Conservation (phyloP, 2,797 vertebrate genomes). For the Esox masquinongy region DNA sequence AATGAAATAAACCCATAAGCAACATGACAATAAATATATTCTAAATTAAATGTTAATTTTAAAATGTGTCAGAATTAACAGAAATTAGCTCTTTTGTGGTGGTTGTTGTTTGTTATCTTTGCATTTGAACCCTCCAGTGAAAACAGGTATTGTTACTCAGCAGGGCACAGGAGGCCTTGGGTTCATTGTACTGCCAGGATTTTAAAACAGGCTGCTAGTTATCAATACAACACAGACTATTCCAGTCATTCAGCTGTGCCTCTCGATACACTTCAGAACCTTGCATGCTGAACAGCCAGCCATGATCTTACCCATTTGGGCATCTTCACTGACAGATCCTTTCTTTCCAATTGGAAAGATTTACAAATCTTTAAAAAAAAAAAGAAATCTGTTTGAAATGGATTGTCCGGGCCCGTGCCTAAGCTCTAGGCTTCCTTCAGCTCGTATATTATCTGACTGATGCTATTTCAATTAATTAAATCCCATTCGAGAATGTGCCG, state of each 20-base stretch:
- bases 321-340: constrained; percentile 61
- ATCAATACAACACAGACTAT: constrained; percentile 79
- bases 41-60: constrained; percentile 33
- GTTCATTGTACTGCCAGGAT: constrained; percentile 76
- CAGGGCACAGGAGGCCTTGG: constrained; percentile 75
- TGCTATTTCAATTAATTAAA: constrained; percentile 63
- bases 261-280: constrained; percentile 76
- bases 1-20: background rate
- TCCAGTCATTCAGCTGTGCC: constrained; percentile 72
- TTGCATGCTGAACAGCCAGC: constrained; percentile 60
- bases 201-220: constrained; percentile 79
- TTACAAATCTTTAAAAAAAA: no score
- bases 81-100: constrained; percentile 57
- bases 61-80: constrained; percentile 63
- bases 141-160: constrained; percentile 78
- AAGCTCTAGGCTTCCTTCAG: constrained; percentile 44
- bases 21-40: background rate
- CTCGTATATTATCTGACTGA: constrained; percentile 37
- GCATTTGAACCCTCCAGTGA: constrained; percentile 68
- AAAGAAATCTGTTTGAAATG: constrained; percentile 46
- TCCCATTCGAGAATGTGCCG: constrained; percentile 56
- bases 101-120: constrained; percentile 73
- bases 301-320: constrained; percentile 66
- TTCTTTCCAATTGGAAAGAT: constrained; percentile 53
- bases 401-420: constrained; percentile 41